phyloP scores from a whole-genome alignment of 1,140 invertebrate genomes.

The Papilio aristodemus region DNA sequence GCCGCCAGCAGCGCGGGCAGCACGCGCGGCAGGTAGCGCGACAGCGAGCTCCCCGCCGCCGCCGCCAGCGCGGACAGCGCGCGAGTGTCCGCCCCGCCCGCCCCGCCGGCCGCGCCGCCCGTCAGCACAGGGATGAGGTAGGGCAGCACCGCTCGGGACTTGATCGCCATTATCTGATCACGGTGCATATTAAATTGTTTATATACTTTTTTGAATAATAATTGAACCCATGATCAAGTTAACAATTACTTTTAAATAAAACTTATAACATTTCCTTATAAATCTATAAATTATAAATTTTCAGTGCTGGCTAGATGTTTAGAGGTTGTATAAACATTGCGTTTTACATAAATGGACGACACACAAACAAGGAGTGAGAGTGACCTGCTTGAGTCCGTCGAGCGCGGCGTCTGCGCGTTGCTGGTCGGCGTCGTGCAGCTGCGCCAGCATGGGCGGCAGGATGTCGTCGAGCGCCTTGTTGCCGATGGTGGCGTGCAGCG shows the following conservation, averaged over 20 bases:
- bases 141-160: conserved; percentile 96
- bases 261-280: too few species aligned
- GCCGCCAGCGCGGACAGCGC: conserved; percentile 94
- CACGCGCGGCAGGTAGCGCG: conserved; percentile 84
- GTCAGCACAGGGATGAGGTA: conserved; percentile 97
- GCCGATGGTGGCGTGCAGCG: conserved; percentile 96
- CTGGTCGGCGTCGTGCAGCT: conserved; percentile 89
- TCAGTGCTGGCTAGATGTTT: neutral
- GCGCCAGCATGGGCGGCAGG: conserved; percentile 92
- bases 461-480: conserved; percentile 98
- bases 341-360: neutral
- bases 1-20: conserved; percentile 91
- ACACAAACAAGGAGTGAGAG: neutral
- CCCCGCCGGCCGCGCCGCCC: conserved; percentile 84
- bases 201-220: too few species aligned
- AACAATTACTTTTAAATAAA: too few species aligned
- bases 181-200: neutral
- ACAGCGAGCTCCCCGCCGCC: conserved; percentile 85
- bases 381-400: conserved; percentile 93
- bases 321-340: neutral
- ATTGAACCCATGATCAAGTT: too few species aligned
- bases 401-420: conserved; percentile 91
- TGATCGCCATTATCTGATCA: conserved; percentile 93
- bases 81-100: conserved; percentile 89
- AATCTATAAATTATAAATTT: neutral